Evolutionary conservation across 2,888 invertebrate species (phyloP), one percentile per base, ranked within the genome.

Genomic region (Parapristionchus giblindavisi): DNA sequence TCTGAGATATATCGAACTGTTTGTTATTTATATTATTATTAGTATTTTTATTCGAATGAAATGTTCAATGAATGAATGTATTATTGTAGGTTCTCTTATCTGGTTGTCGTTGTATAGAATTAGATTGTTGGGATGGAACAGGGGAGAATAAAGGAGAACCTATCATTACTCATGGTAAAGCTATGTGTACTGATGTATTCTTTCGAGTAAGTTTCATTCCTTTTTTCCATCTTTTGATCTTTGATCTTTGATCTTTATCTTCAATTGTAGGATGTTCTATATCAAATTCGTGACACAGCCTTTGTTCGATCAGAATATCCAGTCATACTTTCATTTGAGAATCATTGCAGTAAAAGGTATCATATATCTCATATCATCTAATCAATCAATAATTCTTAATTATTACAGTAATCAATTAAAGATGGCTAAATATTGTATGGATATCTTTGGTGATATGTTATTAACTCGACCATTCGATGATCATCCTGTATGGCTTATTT

Each of bases 151-250:
- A 83, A 38, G 96, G 97, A 87, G 99, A 99, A 88, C 99, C 99
- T 0, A 99, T 99, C 87, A 97, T 99, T 83, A 99, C 99, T 48
- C 99, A 99, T 90, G 99, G 99, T 61, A 97, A 97, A 91, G 99
- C 99, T 5, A 99, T 99, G 96, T 99, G 99, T 89, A 98, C 97
- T 2, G 98, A 99, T 90, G 98, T 99, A 87, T 90, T 96, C 32
- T 99, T 98, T 90, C 97, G 94, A 89, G 94, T 91, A 52, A 56
- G 66, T 21, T 29, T 32, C 32, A 27, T 29, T 32, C 5, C 8
- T 58, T 5, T 8, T 6, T 21, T 58, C 34, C 34, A 14, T 11
- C 48, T 21, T 21, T 48, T 48, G 48, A 48, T 48, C 48, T 48
- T 48, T 48, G 48, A 48, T 14, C 54, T 54, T 6, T 54, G 24